Conservation (phyloP, 2,797 vertebrate genomes). For the Sebastiscus tertius region DNA sequence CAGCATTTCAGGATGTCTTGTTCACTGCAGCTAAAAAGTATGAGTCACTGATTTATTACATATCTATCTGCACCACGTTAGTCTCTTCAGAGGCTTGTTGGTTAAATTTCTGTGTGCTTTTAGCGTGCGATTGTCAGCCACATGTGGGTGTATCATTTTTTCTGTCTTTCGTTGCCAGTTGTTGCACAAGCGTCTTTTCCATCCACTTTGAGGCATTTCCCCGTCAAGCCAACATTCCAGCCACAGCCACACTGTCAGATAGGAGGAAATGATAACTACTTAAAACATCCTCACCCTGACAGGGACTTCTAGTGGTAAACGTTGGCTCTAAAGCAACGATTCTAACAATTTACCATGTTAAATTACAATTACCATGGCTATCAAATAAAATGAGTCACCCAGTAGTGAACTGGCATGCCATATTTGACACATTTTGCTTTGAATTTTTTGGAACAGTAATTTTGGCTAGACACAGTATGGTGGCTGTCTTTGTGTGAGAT, state of each 20-base stretch:
- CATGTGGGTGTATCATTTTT: conserved; percentile 77
- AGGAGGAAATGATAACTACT: conserved; percentile 66
- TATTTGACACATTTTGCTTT: neutral
- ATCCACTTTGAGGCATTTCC: conserved; percentile 75
- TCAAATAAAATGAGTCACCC: neutral
- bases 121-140: conserved; percentile 73
- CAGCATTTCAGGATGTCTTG: conserved; percentile 3
- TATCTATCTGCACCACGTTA: conserved; percentile 22
- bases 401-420: neutral
- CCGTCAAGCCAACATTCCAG: conserved; percentile 80
- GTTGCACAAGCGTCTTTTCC: conserved; percentile 79
- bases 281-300: conserved; percentile 55
- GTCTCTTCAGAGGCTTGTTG: conserved; percentile 65
- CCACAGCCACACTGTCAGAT: conserved; percentile 54
- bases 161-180: conserved; percentile 78
- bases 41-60: conserved; percentile 51
- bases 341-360: neutral
- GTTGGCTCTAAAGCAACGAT: neutral
- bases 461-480: neutral
- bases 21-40: conserved; percentile 30
- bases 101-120: conserved; percentile 52
- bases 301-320: conserved; percentile 5
- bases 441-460: neutral
- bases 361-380: neutral
- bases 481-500: conserved; percentile 7